Percentiles rank a stretch among this genome's conserved stretches.
Conservation (phyloP, 2,888 invertebrate genomes). For the Podotricha telesiphe region DNA sequence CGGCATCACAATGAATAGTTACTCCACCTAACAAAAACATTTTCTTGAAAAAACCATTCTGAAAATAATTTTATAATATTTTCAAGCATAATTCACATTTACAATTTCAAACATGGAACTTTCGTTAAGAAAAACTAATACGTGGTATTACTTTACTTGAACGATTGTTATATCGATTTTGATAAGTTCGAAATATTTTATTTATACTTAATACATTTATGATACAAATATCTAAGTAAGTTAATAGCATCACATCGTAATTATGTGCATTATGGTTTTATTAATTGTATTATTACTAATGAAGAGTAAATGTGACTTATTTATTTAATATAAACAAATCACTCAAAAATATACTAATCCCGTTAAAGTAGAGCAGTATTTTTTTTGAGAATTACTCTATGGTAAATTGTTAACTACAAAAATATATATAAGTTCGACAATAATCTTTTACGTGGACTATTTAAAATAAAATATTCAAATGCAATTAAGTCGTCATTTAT, state of each 20-base stretch:
- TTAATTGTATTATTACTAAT: neutral
- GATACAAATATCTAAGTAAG: neutral
- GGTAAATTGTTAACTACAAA: too few relatives aligned
- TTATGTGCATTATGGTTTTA: neutral
- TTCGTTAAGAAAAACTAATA: neutral
- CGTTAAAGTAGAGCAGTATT: too few relatives aligned
- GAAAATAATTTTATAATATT: constrained; percentile 3
- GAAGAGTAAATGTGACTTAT: too few relatives aligned
- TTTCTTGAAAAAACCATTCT: constrained; percentile 11
- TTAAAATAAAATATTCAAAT: neutral
- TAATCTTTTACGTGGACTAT: too few relatives aligned
- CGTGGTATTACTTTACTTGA: neutral
- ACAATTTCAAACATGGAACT: neutral
- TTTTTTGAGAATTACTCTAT: too few relatives aligned
- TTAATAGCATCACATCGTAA: neutral
- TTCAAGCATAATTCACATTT: neutral
- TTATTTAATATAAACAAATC: too few relatives aligned
- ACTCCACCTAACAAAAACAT: constrained; percentile 68
- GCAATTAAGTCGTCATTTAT: neutral
- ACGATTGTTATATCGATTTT: neutral
- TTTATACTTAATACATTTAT: too few relatives aligned
- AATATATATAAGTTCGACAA: too few relatives aligned
- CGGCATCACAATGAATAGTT: constrained; percentile 84
- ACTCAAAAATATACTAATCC: too few relatives aligned
- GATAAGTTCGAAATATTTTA: neutral